Evolutionary conservation across 2,888 invertebrate species (phyloP).

Genomic region (Yponomeuta evonymella): DNA sequence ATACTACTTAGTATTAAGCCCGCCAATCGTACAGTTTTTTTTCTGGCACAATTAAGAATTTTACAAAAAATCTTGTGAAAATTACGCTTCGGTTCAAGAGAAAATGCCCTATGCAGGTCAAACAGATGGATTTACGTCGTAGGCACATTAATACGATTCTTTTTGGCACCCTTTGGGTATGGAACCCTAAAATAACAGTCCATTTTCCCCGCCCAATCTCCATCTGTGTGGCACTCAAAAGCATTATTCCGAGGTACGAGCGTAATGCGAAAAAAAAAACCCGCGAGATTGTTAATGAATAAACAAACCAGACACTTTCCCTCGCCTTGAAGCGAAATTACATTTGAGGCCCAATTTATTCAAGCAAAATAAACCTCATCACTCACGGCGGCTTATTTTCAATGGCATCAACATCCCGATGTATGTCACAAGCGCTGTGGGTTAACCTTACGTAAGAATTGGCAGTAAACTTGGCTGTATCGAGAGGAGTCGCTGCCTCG

Average conservation of each 20-base stretch:
- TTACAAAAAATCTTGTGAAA: too few relatives aligned
- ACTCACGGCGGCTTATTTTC: constrained; percentile 14
- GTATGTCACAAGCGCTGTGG: not conserved
- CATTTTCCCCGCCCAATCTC: not conserved
- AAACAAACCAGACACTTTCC: constrained; percentile 7
- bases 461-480: not conserved
- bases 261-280: not conserved
- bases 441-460: not conserved
- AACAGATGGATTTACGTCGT: too few relatives aligned
- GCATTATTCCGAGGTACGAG: not conserved
- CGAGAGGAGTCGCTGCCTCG: not conserved
- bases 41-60: too few relatives aligned
- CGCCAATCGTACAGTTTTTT: too few relatives aligned
- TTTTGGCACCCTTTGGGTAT: not conserved
- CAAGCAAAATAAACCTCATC: constrained; percentile 14
- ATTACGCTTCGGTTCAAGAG: too few relatives aligned
- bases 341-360: constrained; percentile 14
- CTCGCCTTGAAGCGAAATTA: constrained; percentile 11
- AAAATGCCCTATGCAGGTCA: too few relatives aligned
- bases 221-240: not conserved
- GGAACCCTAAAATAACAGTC: not conserved
- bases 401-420: not conserved
- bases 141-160: too few relatives aligned
- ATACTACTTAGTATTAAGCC: too few relatives aligned
- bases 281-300: constrained; percentile 15